A percentile compares a stretch with the other conserved stretches of the same genome.
Conservation (phyloP, 2,797 vertebrate species). For the Notolepis coatsorum region DNA sequence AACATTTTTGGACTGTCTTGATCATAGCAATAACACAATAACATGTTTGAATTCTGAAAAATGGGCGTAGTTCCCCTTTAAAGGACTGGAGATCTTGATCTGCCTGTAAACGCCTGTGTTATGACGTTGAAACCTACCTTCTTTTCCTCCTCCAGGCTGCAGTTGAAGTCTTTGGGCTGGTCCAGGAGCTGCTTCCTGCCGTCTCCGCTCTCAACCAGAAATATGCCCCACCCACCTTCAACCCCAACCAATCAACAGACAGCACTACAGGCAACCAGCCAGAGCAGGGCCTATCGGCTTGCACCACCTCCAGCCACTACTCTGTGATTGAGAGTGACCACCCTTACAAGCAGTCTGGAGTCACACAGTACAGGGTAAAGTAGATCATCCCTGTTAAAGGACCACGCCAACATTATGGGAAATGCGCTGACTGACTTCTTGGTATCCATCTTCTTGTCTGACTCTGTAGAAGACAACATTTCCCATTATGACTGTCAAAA, state of each 20-base stretch:
- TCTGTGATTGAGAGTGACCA: slow-evolving; percentile 97
- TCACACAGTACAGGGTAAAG: slow-evolving; percentile 95
- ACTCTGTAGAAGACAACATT: too few relatives aligned
- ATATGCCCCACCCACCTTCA: slow-evolving; percentile 96
- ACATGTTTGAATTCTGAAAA: too few relatives aligned
- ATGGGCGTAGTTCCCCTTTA: too few relatives aligned
- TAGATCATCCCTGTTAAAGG: too few relatives aligned
- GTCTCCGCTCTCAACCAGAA: slow-evolving; percentile 98
- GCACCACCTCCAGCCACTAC: slow-evolving; percentile 97
- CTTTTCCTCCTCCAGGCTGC: slow-evolving; percentile 86
- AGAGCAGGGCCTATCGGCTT: slow-evolving; percentile 96
- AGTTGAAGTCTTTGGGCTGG: slow-evolving; percentile 97
- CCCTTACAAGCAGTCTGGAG: slow-evolving; percentile 95
- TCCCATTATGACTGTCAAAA: too few relatives aligned
- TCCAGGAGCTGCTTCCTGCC: slow-evolving; percentile 95
- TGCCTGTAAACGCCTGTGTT: not conserved
- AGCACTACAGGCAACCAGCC: slow-evolving; percentile 98
- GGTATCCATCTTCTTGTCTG: too few relatives aligned
- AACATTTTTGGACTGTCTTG: too few relatives aligned
- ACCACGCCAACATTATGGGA: too few relatives aligned
- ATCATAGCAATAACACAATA: too few relatives aligned
- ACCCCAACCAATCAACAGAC: slow-evolving; percentile 99
- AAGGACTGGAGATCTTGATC: not conserved
- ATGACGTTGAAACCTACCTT: not conserved
- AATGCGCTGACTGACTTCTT: too few relatives aligned